Evolutionary conservation across 2,797 vertebrate species (phyloP), one percentile per base, ranked within the genome.

Genomic region (Gorsachius magnificus): DNA sequence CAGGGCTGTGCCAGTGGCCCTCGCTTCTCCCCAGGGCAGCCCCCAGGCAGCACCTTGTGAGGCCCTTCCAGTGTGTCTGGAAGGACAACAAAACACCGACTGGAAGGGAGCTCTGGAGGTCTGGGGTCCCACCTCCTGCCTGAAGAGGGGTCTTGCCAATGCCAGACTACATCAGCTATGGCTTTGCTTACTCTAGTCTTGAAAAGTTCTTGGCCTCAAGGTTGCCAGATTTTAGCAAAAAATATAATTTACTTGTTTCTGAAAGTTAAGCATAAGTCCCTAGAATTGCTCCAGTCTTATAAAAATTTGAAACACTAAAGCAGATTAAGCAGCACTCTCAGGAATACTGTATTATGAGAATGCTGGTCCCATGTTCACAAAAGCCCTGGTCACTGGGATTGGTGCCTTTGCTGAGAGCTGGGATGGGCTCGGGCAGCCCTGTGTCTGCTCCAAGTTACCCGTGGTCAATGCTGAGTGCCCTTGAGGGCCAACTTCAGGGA

Each of bases 351-450:
- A 10, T 35, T 45, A 24, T 31, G 8, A n/a, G 16, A 53, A 10
- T 43, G n/a, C 48, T 22, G 50, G n/a, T 78, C 36, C 35, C 20
- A 11, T 11, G 7, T 24, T 56, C 68, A 45, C 16, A 8, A 29
- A 18, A 72, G 17, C 31, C 18, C 45, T 35, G 29, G 16, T 29
- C 33, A 21, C 41, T 0, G 0, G 38, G 21, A 24, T 18, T 0
- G 4, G n/a, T n/a, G 48, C 36, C 54, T 77, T 77, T 56, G n/a
- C 35, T n/a, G 46, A 11, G 45, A 54, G 41, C 22, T 56, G 63
- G 57, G 38, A n/a, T 24, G 53, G 41, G 41, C 53, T 74, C 1
- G 1, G 74, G 68, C 19, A n/a, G 41, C 36, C 51, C 36, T 9
- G 21, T 45, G 20, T 21, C 33, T 46, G 0, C 38, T 70, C 72